phyloP scores from a whole-genome alignment of 2,888 invertebrate species.

The Agrilus mali region DNA sequence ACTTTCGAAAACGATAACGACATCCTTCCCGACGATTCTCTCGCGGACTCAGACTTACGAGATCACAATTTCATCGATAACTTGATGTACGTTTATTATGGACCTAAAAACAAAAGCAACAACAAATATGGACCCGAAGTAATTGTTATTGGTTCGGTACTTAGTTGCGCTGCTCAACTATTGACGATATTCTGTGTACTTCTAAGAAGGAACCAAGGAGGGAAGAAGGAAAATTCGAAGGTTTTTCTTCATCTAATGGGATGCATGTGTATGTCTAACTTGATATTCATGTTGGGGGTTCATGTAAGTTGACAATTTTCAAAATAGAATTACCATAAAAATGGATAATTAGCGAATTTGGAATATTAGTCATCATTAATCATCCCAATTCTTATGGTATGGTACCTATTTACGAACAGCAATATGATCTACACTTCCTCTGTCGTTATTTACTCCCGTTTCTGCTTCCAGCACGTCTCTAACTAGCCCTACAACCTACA shows the following conservation, averaged over 20 bases:
- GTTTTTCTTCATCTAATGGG: slow-evolving; percentile 50
- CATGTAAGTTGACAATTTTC: slow-evolving; percentile 37
- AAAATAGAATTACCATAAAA: not conserved
- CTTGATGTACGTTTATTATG: slow-evolving; percentile 59
- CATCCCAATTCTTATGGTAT: no score
- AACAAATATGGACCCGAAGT: slow-evolving; percentile 41
- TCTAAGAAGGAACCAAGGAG: slow-evolving; percentile 26
- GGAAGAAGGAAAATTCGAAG: slow-evolving; percentile 34
- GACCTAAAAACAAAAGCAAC: slow-evolving; percentile 37
- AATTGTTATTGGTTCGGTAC: slow-evolving; percentile 36
- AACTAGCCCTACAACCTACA: no score
- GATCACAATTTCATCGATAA: slow-evolving; percentile 62
- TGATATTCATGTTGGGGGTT: slow-evolving; percentile 52
- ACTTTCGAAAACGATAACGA: slow-evolving; percentile 37
- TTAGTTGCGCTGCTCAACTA: slow-evolving; percentile 38
- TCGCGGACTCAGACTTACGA: slow-evolving; percentile 51
- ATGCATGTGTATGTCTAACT: slow-evolving; percentile 45
- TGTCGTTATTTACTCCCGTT: no score
- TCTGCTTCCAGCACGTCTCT: no score
- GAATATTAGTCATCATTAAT: no score
- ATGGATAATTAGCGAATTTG: not conserved
- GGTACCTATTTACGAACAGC: no score
- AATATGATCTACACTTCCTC: no score
- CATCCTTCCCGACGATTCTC: slow-evolving; percentile 44
- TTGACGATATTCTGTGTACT: slow-evolving; percentile 36